A percentile compares a stretch with the other conserved stretches of the same genome.
Evolutionary conservation across 2,113 vertebrate species (phyloP).

Genomic region (Marmota monax): DNA sequence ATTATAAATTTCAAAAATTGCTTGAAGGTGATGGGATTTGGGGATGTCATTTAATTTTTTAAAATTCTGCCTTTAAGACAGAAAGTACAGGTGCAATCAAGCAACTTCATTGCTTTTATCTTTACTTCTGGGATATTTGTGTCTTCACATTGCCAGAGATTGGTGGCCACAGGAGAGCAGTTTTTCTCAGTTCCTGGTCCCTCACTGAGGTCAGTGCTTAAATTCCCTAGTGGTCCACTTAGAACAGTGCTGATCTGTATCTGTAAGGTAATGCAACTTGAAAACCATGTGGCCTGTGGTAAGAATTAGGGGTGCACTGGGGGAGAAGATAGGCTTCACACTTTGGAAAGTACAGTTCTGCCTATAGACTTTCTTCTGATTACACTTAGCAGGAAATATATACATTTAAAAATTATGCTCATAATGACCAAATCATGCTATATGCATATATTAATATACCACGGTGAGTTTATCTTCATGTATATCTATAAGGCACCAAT

Average conservation of each 20-base stretch:
- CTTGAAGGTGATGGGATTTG: background rate
- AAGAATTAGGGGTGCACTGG: background rate
- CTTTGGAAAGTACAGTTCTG: background rate
- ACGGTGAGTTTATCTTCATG: too few species aligned
- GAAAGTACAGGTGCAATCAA: background rate
- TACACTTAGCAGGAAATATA: background rate
- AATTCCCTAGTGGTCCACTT: slow-evolving; percentile 5
- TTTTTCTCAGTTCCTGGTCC: background rate
- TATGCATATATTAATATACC: too few species aligned
- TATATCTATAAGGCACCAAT: too few species aligned
- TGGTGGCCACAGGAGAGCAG: slow-evolving; percentile 8
- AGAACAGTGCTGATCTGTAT: background rate
- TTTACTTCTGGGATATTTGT: slow-evolving; percentile 40
- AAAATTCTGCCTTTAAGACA: background rate
- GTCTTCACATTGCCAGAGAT: background rate
- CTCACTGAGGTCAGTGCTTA: slow-evolving; percentile 28
- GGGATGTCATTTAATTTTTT: background rate
- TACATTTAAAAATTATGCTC: background rate
- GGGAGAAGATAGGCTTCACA: background rate
- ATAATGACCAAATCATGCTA: too few species aligned
- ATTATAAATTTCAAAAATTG: background rate
- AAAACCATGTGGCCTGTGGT: background rate
- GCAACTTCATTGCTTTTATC: background rate
- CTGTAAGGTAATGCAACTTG: background rate
- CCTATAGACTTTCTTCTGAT: slow-evolving; percentile 34